phyloP scores from a whole-genome alignment of 2,113 vertebrate species.

The Nettapus auritus region DNA sequence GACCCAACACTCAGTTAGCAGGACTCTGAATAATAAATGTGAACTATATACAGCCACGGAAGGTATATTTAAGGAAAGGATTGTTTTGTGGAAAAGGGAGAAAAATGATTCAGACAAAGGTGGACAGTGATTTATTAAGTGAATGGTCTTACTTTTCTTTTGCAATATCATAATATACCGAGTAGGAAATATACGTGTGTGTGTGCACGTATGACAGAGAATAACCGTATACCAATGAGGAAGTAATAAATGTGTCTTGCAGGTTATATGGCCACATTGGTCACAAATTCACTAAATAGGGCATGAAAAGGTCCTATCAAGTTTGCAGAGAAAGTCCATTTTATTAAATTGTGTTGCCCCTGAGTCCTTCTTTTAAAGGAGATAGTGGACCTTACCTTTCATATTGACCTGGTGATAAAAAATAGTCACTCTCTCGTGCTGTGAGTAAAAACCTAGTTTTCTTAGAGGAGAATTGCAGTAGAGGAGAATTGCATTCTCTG shows the following conservation, averaged over 20 bases:
- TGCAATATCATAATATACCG: not conserved
- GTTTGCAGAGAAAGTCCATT: not conserved
- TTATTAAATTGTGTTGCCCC: not conserved
- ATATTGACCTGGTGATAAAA: not conserved
- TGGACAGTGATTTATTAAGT: not conserved
- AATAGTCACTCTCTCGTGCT: not conserved
- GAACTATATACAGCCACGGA: not conserved
- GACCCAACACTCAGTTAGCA: not conserved
- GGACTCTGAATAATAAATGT: not conserved
- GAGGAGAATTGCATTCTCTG: not conserved
- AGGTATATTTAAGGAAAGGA: not conserved
- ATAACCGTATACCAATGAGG: not conserved
- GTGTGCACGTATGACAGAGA: not conserved
- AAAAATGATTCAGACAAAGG: not conserved
- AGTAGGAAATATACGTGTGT: not conserved
- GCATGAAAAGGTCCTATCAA: fast-evolving
- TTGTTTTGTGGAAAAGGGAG: not conserved
- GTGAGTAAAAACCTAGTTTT: not conserved
- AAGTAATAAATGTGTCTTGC: not conserved
- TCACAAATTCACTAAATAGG: not conserved
- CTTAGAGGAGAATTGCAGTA: not conserved
- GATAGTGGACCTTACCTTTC: not conserved
- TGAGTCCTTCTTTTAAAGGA: not conserved
- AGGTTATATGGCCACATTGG: not conserved
- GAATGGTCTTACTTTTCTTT: not conserved